phyloP scores from a whole-genome alignment of 2,113 vertebrate genomes.

The Chroicocephalus ridibundus region DNA sequence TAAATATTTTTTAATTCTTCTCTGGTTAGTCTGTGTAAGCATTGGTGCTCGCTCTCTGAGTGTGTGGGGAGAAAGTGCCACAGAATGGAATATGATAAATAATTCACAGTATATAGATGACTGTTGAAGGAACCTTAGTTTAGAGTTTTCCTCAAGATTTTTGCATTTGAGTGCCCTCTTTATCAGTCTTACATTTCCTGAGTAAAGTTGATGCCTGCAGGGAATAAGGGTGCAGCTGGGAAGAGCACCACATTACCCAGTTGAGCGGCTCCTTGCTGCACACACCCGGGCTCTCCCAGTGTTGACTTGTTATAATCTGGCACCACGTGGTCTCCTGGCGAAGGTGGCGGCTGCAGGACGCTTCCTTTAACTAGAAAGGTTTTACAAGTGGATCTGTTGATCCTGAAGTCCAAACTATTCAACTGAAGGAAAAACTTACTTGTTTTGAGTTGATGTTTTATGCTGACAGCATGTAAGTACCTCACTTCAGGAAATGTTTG shows the following conservation, averaged over 20 bases:
- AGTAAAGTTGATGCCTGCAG: not conserved
- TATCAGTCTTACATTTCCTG: not conserved
- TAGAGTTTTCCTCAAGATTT: not conserved
- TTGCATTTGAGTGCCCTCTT: not conserved
- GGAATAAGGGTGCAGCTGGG: not conserved
- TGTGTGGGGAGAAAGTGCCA: not conserved
- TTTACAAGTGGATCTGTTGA: conserved; percentile 39
- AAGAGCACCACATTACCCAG: not conserved
- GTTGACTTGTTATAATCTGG: conserved; percentile 20
- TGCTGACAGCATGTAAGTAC: conserved; percentile 40
- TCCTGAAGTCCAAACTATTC: conserved; percentile 27
- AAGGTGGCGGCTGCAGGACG: conserved; percentile 24
- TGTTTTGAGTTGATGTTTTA: not conserved
- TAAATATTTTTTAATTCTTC: not conserved
- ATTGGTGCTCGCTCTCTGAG: not conserved
- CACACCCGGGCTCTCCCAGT: not conserved
- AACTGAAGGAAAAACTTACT: conserved; percentile 27
- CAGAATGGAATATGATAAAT: not conserved
- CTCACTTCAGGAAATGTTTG: not conserved
- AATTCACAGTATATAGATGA: not conserved
- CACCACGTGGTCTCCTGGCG: not conserved
- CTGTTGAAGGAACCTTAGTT: not conserved
- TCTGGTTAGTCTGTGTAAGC: not conserved
- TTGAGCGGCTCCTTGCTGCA: not conserved
- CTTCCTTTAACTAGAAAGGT: conserved; percentile 19